Evolutionary conservation across 2,797 vertebrate species (phyloP).

Genomic region (Sebastes minor): DNA sequence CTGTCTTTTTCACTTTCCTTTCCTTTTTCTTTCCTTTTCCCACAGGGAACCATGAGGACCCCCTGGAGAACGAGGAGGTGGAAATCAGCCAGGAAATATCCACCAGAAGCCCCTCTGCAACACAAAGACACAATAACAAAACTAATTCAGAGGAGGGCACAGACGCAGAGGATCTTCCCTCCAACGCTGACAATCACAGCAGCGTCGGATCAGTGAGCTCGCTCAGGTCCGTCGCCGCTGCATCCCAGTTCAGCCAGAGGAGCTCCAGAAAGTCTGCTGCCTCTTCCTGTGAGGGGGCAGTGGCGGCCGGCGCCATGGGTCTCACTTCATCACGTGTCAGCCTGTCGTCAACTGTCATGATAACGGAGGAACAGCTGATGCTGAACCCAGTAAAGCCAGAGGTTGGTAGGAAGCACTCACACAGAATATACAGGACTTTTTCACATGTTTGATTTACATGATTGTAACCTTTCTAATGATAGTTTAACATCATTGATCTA

Average conservation of each 20-base stretch:
- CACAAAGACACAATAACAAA: neutral
- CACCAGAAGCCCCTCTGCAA: neutral
- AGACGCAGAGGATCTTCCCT: neutral
- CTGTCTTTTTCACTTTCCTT: neutral
- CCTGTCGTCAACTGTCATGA: slow-evolving; percentile 53
- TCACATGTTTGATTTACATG: neutral
- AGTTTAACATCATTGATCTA: neutral
- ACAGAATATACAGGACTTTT: neutral
- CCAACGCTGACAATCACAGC: neutral
- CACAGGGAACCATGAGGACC: neutral
- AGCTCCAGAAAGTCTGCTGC: slow-evolving; percentile 8
- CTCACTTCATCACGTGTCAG: slow-evolving; percentile 13
- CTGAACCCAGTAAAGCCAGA: slow-evolving; percentile 53
- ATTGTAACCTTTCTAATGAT: neutral
- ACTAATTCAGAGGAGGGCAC: neutral
- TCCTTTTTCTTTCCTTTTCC: neutral
- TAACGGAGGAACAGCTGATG: slow-evolving; percentile 59
- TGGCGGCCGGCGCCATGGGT: neutral
- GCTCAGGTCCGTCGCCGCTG: neutral
- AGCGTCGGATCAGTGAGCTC: slow-evolving; percentile 18
- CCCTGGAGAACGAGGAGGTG: neutral
- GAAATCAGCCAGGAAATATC: neutral
- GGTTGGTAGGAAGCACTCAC: slow-evolving; percentile 25
- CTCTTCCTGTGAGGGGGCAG: slow-evolving; percentile 9
- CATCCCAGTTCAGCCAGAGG: neutral